phyloP scores from a whole-genome alignment of 2,113 vertebrate species.

The Malurus cyaneus region DNA sequence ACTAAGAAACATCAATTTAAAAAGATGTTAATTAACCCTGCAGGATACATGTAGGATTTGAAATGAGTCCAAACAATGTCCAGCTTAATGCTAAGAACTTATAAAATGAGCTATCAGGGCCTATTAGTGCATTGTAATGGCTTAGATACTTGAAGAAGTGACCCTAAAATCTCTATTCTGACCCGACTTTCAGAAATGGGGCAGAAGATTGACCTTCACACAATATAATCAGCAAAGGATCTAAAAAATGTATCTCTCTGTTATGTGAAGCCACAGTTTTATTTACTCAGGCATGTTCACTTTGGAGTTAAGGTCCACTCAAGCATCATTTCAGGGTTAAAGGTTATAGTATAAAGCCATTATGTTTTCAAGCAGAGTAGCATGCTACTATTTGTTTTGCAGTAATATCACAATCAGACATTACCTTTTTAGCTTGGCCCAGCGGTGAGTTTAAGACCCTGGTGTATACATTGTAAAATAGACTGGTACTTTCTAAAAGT shows the following conservation, averaged over 20 bases:
- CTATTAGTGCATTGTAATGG: conserved; percentile 75
- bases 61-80: conserved; percentile 63
- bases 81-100: conserved; percentile 65
- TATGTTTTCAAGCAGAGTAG: conserved; percentile 65
- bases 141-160: conserved; percentile 76
- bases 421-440: conserved; percentile 58
- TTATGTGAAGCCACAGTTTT: conserved; percentile 73
- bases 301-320: conserved; percentile 70
- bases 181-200: conserved; percentile 71
- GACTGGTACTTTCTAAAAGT: background rate
- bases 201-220: conserved; percentile 69
- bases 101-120: conserved; percentile 72
- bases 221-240: conserved; percentile 77
- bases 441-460: conserved; percentile 23
- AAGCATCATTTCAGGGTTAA: conserved; percentile 71
- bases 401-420: conserved; percentile 60
- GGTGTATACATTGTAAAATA: background rate
- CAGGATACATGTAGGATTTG: conserved; percentile 53
- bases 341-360: conserved; percentile 68
- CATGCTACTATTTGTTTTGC: conserved; percentile 57
- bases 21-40: conserved; percentile 66
- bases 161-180: conserved; percentile 74
- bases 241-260: conserved; percentile 83
- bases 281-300: conserved; percentile 75
- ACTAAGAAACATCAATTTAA: conserved; percentile 6